Conservation (phyloP, 1,140 invertebrate species). For the Ctenoplectra terminalis region DNA sequence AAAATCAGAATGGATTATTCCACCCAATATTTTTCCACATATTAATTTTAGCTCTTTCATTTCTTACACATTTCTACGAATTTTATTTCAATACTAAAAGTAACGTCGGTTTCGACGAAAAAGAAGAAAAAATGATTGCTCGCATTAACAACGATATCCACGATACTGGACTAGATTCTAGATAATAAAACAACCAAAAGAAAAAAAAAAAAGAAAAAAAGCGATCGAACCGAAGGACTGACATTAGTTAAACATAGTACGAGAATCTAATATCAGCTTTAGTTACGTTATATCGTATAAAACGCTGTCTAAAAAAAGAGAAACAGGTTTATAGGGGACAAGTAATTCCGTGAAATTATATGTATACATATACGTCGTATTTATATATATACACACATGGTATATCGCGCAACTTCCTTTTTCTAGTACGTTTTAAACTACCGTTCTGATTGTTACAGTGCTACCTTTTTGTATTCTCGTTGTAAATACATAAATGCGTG, state of each 20-base stretch:
- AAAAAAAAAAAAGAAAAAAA: background rate
- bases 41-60: too few relatives aligned
- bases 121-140: background rate
- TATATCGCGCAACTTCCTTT: constrained; percentile 57
- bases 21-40: too few relatives aligned
- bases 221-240: constrained; percentile 59
- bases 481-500: constrained; percentile 30
- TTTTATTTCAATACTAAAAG: too few relatives aligned
- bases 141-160: background rate
- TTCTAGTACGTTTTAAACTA: constrained; percentile 64
- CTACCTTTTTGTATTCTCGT: constrained; percentile 63
- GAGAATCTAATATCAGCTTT: constrained; percentile 61
- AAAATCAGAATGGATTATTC: too few relatives aligned
- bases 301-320: constrained; percentile 43
- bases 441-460: constrained; percentile 49
- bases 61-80: too few relatives aligned
- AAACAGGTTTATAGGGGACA: constrained; percentile 34
- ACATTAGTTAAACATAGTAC: constrained; percentile 58
- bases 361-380: constrained; percentile 45
- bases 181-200: background rate
- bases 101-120: too few relatives aligned
- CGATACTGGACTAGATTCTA: constrained; percentile 1
- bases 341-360: constrained; percentile 58
- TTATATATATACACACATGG: constrained; percentile 47
- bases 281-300: constrained; percentile 34